A percentile compares a stretch with the other conserved stretches of the same genome.
Evolutionary conservation across 2,888 invertebrate genomes (phyloP).

Genomic region (Pseudoips prasinana): DNA sequence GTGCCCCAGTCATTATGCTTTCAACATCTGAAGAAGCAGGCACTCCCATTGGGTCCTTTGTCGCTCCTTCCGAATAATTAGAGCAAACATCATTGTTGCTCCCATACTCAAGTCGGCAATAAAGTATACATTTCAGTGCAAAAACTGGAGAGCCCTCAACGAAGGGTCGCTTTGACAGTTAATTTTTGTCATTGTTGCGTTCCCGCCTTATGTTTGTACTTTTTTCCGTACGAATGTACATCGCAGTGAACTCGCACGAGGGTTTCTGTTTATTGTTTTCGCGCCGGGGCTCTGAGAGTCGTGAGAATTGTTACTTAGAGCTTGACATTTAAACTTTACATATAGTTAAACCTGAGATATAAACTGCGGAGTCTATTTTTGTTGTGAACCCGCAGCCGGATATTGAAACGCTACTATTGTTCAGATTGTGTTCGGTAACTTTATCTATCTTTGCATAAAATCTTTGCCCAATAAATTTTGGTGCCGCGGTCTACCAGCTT

Average conservation of each 20-base stretch:
- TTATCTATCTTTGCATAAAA: constrained; percentile 25
- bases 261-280: constrained; percentile 52
- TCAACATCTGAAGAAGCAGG: constrained; percentile 60
- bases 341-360: constrained; percentile 31
- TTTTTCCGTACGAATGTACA: constrained; percentile 55
- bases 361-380: constrained; percentile 27
- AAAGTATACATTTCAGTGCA: constrained; percentile 76
- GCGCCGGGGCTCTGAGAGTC: constrained; percentile 57
- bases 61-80: constrained; percentile 79
- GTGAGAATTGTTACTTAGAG: constrained; percentile 60
- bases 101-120: constrained; percentile 50
- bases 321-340: constrained; percentile 41
- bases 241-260: constrained; percentile 42
- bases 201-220: constrained; percentile 44
- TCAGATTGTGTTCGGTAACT: constrained; percentile 24
- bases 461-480: constrained; percentile 24
- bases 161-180: constrained; percentile 66
- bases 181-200: constrained; percentile 73
- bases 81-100: constrained; percentile 57
- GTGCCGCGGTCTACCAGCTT: constrained; percentile 19
- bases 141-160: constrained; percentile 61
- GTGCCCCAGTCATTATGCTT: constrained; percentile 64
- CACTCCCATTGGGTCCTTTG: constrained; percentile 70
- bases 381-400: constrained; percentile 16
- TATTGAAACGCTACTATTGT: constrained; percentile 31